Evolutionary conservation across 2,113 vertebrate genomes (phyloP).

Genomic region (Seriola quinqueradiata): DNA sequence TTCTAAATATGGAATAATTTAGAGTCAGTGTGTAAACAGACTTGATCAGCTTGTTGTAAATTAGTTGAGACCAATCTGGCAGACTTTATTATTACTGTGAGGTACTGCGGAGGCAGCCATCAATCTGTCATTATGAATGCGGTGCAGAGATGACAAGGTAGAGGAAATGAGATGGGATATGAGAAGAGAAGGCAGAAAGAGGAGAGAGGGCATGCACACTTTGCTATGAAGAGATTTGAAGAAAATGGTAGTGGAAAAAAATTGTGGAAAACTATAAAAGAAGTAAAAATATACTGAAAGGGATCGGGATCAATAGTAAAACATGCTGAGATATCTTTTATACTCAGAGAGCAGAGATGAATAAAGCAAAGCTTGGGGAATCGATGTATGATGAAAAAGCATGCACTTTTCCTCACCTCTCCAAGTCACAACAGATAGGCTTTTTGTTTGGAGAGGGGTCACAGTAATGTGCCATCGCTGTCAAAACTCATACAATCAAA

Average conservation of each 20-base stretch:
- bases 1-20: conserved; percentile 38
- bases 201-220: conserved; percentile 8
- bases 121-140: conserved; percentile 57
- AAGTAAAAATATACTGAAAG: conserved; percentile 5
- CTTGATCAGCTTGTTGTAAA: conserved; percentile 42
- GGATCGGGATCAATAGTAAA: conserved; percentile 18
- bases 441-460: conserved; percentile 60
- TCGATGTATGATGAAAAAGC: conserved; percentile 3
- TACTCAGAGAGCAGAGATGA: not conserved
- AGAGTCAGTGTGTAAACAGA: conserved; percentile 36
- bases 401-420: conserved; percentile 49
- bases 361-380: not conserved
- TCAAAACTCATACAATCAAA: conserved; percentile 70
- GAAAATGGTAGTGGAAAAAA: conserved; percentile 29
- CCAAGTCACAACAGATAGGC: conserved; percentile 28
- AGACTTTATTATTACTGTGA: conserved; percentile 40
- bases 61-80: conserved; percentile 45
- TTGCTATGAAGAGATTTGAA: conserved; percentile 17
- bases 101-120: conserved; percentile 48
- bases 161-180: conserved; percentile 52
- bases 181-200: conserved; percentile 26
- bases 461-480: conserved; percentile 58
- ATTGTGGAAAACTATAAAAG: conserved; percentile 19
- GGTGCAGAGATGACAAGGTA: conserved; percentile 37
- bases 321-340: conserved; percentile 2